A percentile compares a stretch with the other conserved stretches of the same genome.
Evolutionary conservation across 2,797 vertebrate genomes (phyloP).

Genomic region (Lacerta agilis): DNA sequence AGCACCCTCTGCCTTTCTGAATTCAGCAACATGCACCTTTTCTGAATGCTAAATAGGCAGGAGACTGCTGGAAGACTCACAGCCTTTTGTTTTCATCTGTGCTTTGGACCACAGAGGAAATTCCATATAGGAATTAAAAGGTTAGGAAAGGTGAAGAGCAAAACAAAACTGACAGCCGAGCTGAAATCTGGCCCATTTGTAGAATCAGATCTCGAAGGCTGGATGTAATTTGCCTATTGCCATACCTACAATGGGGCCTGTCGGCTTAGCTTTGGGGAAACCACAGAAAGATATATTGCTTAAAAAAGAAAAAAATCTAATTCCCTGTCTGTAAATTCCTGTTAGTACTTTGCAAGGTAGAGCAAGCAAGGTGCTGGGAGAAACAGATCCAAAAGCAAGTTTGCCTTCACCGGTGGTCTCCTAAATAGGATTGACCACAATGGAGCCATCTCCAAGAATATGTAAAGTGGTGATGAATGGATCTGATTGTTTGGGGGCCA

Average conservation of each 20-base stretch:
- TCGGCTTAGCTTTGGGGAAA: background rate
- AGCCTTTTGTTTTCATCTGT: slow-evolving; percentile 36
- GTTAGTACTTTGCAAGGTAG: background rate
- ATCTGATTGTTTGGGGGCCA: background rate
- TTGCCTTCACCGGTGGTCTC: background rate
- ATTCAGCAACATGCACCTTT: slow-evolving; percentile 44
- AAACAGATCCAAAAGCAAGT: background rate
- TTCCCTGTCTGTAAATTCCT: background rate
- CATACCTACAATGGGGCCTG: background rate
- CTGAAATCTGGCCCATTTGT: slow-evolving; percentile 25
- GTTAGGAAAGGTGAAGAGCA: slow-evolving; percentile 45
- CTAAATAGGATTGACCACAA: background rate
- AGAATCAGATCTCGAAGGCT: background rate
- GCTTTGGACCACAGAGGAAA: slow-evolving; percentile 37
- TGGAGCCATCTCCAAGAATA: background rate
- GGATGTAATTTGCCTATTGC: background rate
- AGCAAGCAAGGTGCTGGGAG: background rate
- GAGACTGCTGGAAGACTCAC: slow-evolving; percentile 8
- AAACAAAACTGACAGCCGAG: slow-evolving; percentile 33
- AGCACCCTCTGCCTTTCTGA: slow-evolving; percentile 28
- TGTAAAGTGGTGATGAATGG: background rate
- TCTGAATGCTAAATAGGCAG: slow-evolving; percentile 25
- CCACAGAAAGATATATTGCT: background rate
- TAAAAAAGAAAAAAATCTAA: background rate
- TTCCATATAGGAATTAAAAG: slow-evolving; percentile 28